A percentile compares a stretch with the other conserved stretches of the same genome.
phyloP scores from a whole-genome alignment of 1,140 invertebrate genomes.

The Tetragonula clypearis region DNA sequence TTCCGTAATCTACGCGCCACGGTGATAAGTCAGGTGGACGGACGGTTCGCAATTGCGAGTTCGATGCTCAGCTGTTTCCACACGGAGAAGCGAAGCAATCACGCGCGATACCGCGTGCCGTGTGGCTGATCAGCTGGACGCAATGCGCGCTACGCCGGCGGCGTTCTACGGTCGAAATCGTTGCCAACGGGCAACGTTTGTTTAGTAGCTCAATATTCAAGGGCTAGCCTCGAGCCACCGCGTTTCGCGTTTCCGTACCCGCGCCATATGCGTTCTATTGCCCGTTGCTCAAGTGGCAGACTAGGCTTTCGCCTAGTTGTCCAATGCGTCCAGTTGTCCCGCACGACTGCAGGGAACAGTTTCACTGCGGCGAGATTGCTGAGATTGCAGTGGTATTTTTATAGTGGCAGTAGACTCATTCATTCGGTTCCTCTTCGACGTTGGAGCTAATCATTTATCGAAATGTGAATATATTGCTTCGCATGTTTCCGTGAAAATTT shows the following conservation, averaged over 20 bases:
- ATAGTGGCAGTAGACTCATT: no score
- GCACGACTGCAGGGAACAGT: neutral
- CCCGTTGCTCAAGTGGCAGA: neutral
- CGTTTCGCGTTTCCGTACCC: neutral
- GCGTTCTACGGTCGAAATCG: slow-evolving; percentile 12
- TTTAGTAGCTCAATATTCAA: slow-evolving; percentile 37
- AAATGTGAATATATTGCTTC: no score
- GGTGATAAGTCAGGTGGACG: no score
- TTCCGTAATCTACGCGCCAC: neutral
- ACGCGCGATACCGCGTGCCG: neutral
- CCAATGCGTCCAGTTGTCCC: neutral
- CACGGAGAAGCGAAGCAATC: slow-evolving; percentile 15
- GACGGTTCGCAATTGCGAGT: no score
- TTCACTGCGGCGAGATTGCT: no score
- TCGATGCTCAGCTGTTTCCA: slow-evolving; percentile 12
- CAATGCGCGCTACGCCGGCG: neutral
- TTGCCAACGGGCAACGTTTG: slow-evolving; percentile 36
- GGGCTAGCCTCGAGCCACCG: neutral
- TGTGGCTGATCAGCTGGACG: slow-evolving; percentile 16
- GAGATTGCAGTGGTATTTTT: no score
- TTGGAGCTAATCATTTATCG: no score
- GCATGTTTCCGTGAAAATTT: no score
- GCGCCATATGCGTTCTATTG: slow-evolving; percentile 10
- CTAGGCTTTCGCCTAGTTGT: neutral
- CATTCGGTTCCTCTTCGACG: no score